phyloP scores from a whole-genome alignment of 2,113 vertebrate genomes.

The Tachysurus vachellii region DNA sequence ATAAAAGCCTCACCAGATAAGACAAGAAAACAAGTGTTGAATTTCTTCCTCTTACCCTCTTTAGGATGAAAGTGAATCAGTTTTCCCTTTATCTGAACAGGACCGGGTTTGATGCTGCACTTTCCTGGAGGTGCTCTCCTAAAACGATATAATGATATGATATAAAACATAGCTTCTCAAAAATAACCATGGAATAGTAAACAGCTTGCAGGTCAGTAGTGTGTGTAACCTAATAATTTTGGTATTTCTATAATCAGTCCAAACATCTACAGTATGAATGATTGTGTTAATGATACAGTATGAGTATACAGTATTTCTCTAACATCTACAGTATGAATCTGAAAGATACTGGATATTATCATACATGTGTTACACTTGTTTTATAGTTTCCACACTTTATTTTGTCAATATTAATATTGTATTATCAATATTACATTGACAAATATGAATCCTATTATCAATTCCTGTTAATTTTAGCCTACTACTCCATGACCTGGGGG shows the following conservation, averaged over 20 bases:
- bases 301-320: neutral
- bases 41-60: constrained; percentile 65
- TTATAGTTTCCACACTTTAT: neutral
- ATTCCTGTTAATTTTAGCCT: neutral
- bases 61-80: constrained; percentile 75
- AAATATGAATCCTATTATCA: neutral
- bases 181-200: neutral
- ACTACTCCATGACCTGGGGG: neutral
- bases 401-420: neutral
- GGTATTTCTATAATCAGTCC: neutral
- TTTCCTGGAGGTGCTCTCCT: constrained; percentile 78
- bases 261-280: neutral
- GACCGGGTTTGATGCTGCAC: constrained; percentile 68
- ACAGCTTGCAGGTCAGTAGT: neutral
- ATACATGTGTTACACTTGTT: neutral
- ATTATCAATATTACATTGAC: too few relatives aligned
- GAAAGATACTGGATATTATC: neutral
- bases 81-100: constrained; percentile 75
- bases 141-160: neutral
- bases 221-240: neutral
- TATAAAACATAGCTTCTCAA: neutral
- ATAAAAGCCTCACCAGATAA: neutral
- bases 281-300: too few relatives aligned
- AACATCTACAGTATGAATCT: neutral
- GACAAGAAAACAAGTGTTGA: neutral